Percentiles rank a stretch among this genome's conserved stretches.
These are phyloP conservation scores for Octonoba sinensis DNA, from an alignment of 2,888 invertebrate species.

Conservation along the genomic window DNA sequence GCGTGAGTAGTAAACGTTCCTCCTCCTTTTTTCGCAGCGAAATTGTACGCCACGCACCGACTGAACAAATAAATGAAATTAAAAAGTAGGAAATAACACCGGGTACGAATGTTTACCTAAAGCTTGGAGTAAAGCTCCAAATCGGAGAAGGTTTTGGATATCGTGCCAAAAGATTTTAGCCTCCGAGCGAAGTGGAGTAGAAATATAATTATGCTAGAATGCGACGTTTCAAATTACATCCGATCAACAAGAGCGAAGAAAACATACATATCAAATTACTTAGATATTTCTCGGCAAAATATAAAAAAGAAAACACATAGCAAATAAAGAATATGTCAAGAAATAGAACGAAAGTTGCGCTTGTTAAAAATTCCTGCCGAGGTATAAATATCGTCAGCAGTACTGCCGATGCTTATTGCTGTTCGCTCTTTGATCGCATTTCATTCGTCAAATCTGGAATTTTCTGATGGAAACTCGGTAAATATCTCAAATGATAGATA, in stretches of 20 bases:
- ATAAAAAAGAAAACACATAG: not conserved
- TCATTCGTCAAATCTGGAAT: not conserved
- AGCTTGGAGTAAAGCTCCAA: constrained; percentile 41
- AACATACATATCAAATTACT: constrained; percentile 59
- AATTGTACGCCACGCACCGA: not conserved
- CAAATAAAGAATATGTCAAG: constrained; percentile 14
- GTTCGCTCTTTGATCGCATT: constrained; percentile 1
- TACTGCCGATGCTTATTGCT: constrained; percentile 15
- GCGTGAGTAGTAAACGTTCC: constrained; percentile 36
- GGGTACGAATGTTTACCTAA: constrained; percentile 4
- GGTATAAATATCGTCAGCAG: constrained; percentile 47
- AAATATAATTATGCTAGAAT: constrained; percentile 62
- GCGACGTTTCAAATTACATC: constrained; percentile 59
- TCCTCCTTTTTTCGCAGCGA: constrained; percentile 2
- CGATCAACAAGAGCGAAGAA: constrained; percentile 46
- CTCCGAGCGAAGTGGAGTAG: constrained; percentile 56
- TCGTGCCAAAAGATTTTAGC: constrained; percentile 59
- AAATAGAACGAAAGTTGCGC: constrained; percentile 28
- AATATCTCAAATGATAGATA: no score
- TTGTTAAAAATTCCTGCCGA: constrained; percentile 56
- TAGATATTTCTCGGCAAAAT: constrained; percentile 10
- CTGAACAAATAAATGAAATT: constrained; percentile 23
- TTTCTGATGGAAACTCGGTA: no score
- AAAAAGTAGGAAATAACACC: constrained; percentile 9
- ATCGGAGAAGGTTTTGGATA: constrained; percentile 40